Conservation (phyloP, 2,888 invertebrate species). For the Caenorhabditis doughertyi region DNA sequence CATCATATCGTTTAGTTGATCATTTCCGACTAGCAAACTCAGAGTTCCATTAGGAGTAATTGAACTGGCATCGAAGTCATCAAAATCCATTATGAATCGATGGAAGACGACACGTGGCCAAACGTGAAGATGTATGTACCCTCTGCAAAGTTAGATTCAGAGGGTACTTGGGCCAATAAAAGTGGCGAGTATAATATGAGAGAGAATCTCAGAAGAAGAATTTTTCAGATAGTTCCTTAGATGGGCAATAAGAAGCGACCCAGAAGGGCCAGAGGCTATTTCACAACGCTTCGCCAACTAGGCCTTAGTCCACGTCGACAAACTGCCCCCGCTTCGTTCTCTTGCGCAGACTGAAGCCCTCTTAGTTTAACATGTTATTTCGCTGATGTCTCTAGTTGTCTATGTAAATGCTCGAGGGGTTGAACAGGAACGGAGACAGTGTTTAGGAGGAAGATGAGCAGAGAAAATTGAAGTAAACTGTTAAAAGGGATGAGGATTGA, state of each 20-base stretch:
- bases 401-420: slow-evolving; percentile 19
- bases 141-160: slow-evolving; percentile 48
- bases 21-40: not conserved
- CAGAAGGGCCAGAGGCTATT: slow-evolving; percentile 16
- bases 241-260: slow-evolving; percentile 13
- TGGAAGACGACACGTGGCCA: slow-evolving; percentile 27
- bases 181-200: slow-evolving; percentile 15
- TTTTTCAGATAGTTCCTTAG: slow-evolving; percentile 7
- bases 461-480: slow-evolving; percentile 11
- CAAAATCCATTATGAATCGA: slow-evolving; percentile 35
- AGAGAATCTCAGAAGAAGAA: not conserved
- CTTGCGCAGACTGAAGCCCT: slow-evolving; percentile 14
- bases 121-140: slow-evolving; percentile 41
- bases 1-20: not conserved
- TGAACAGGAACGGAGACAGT: slow-evolving; percentile 11
- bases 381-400: slow-evolving; percentile 7
- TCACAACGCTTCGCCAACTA: slow-evolving; percentile 39
- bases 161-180: slow-evolving; percentile 26
- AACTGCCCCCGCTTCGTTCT: slow-evolving; percentile 8
- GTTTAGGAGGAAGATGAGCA: slow-evolving; percentile 2
- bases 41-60: not conserved
- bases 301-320: slow-evolving; percentile 48
- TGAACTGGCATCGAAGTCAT: slow-evolving; percentile 19
- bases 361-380: slow-evolving; percentile 6
- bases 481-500: not conserved